Percentiles rank a stretch among this genome's conserved stretches.
phyloP scores from a whole-genome alignment of 2,888 invertebrate genomes.

The Eulithis testata region DNA sequence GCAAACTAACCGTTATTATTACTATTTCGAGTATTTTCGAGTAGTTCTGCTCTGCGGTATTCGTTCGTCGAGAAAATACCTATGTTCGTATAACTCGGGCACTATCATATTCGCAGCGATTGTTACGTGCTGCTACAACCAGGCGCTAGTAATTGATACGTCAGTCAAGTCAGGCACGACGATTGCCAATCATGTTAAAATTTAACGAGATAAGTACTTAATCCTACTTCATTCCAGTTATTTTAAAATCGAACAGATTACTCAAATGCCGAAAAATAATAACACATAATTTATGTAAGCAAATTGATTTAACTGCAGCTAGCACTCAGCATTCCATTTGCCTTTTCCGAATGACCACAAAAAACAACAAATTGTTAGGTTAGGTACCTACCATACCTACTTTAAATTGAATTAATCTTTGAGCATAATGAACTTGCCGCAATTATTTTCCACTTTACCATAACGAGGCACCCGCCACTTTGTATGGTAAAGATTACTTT shows the following conservation, averaged over 20 bases:
- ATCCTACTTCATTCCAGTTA: neutral
- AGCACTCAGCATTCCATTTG: slow-evolving; percentile 27
- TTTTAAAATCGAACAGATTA: neutral
- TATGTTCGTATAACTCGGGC: slow-evolving; percentile 1
- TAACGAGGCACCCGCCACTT: slow-evolving; percentile 16
- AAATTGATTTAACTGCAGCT: slow-evolving; percentile 16
- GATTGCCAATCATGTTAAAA: neutral
- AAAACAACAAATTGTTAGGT: slow-evolving; percentile 20
- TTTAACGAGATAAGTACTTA: neutral
- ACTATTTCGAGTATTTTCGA: slow-evolving; percentile 37
- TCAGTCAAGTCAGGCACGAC: neutral
- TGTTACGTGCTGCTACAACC: neutral
- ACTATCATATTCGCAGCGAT: neutral
- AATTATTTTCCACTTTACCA: slow-evolving; percentile 32
- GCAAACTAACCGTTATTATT: slow-evolving; percentile 43
- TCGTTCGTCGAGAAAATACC: slow-evolving; percentile 14
- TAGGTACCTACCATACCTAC: too few relatives aligned
- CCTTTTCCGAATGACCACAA: slow-evolving; percentile 22
- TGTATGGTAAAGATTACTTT: slow-evolving; percentile 19
- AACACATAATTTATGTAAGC: neutral
- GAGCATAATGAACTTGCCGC: slow-evolving; percentile 25
- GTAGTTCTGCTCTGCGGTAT: slow-evolving; percentile 19
- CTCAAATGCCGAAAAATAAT: slow-evolving; percentile 1
- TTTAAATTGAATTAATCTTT: slow-evolving; percentile 30
- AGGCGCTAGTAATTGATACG: slow-evolving; percentile 2